Percentiles rank a stretch among this genome's conserved stretches.
phyloP scores from a whole-genome alignment of 2,797 vertebrate genomes.

The Sarcophilus harrisii region DNA sequence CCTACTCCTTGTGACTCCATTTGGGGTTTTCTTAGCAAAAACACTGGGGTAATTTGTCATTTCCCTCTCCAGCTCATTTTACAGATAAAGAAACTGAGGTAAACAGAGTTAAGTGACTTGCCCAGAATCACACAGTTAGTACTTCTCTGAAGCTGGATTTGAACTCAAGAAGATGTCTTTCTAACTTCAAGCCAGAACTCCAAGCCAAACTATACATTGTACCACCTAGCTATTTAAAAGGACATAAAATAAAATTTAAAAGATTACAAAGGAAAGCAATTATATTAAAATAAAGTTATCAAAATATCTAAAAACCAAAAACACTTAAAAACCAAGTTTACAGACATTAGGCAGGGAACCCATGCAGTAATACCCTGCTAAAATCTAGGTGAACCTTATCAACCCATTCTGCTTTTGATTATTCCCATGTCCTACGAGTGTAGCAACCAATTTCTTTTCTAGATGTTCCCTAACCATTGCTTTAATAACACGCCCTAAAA shows the following conservation, averaged over 20 bases:
- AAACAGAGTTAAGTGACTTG: background rate
- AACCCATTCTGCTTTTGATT: background rate
- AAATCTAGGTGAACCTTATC: background rate
- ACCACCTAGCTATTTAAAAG: background rate
- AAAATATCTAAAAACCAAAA: background rate
- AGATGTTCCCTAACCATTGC: background rate
- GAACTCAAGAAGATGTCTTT: background rate
- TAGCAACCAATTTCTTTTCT: background rate
- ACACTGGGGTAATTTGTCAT: too few relatives aligned
- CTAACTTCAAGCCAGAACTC: background rate
- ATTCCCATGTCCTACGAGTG: background rate
- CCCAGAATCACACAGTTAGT: background rate
- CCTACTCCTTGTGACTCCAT: background rate
- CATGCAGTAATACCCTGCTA: background rate
- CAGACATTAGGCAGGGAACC: background rate
- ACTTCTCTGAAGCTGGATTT: rapidly evolving
- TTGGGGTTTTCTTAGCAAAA: background rate
- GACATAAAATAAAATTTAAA: background rate
- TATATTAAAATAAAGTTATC: background rate
- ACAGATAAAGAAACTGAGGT: background rate
- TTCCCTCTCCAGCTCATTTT: background rate
- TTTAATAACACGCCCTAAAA: background rate
- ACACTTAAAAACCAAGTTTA: background rate
- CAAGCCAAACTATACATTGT: background rate
- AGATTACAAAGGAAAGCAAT: background rate